Percentiles rank a stretch among this genome's conserved stretches.
These are phyloP conservation scores for Leptopilina syphax DNA, from an alignment of 2,888 invertebrate species.

Conservation along the genomic window DNA sequence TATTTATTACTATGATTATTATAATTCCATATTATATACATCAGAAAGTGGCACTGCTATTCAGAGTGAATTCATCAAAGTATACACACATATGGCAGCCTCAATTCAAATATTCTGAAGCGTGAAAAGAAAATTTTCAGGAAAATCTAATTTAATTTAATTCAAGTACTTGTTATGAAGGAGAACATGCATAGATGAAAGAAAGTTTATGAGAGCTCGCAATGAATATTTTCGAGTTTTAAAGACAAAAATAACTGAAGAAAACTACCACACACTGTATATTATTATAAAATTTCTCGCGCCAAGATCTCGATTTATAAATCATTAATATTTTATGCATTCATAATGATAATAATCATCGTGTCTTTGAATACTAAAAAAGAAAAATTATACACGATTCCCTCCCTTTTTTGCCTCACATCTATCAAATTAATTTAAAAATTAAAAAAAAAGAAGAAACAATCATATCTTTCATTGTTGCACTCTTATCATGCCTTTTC, in stretches of 20 bases:
- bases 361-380: not conserved
- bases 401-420: not conserved
- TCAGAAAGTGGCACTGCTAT: not conserved
- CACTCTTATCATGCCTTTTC: not conserved
- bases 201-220: not conserved
- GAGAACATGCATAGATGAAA: slow-evolving; percentile 5
- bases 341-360: not conserved
- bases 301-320: not conserved
- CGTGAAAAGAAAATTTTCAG: not conserved
- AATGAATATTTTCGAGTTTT: not conserved
- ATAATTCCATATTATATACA: not conserved
- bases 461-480: not conserved
- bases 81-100: not conserved
- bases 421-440: not conserved
- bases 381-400: not conserved
- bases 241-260: not conserved
- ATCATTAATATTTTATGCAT: not conserved
- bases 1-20: no score
- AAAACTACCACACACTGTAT: no score
- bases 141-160: slow-evolving; percentile 2
- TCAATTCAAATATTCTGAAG: slow-evolving; percentile 11
- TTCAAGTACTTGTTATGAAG: slow-evolving; percentile 5
- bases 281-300: no score
- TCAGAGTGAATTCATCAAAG: not conserved
- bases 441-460: not conserved